Conservation (phyloP, 2,113 vertebrate genomes). For the Myocastor coypus region DNA sequence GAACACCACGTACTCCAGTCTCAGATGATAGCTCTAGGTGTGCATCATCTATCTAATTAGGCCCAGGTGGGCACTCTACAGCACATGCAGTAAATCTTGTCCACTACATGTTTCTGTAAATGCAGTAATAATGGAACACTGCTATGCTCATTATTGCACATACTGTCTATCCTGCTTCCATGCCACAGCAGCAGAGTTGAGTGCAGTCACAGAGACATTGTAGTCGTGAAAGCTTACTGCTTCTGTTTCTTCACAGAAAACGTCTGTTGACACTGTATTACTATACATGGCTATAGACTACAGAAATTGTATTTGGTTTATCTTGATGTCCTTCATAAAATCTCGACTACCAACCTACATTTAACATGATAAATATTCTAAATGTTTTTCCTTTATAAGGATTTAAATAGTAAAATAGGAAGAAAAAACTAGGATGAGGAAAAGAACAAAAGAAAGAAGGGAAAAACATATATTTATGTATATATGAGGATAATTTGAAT, state of each 20-base stretch:
- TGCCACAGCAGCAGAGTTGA: background rate
- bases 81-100: background rate
- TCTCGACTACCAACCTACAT: background rate
- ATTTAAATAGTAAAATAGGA: too few relatives aligned
- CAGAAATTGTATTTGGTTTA: conserved; percentile 38
- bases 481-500: too few relatives aligned
- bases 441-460: too few relatives aligned
- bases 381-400: conserved; percentile 1
- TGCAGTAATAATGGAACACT: conserved; percentile 35
- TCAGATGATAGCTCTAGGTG: background rate
- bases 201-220: background rate
- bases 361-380: conserved; percentile 51
- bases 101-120: background rate
- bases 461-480: too few relatives aligned
- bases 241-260: conserved; percentile 22
- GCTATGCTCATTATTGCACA: background rate
- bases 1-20: background rate
- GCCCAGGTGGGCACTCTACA: background rate
- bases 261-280: background rate
- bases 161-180: conserved; percentile 12
- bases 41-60: background rate
- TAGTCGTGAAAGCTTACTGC: background rate
- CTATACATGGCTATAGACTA: conserved; percentile 32
- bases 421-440: too few relatives aligned
- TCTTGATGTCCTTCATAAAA: conserved; percentile 17